Evolutionary conservation across 2,113 vertebrate genomes (phyloP).

Genomic region (Sphyrna mokarran): DNA sequence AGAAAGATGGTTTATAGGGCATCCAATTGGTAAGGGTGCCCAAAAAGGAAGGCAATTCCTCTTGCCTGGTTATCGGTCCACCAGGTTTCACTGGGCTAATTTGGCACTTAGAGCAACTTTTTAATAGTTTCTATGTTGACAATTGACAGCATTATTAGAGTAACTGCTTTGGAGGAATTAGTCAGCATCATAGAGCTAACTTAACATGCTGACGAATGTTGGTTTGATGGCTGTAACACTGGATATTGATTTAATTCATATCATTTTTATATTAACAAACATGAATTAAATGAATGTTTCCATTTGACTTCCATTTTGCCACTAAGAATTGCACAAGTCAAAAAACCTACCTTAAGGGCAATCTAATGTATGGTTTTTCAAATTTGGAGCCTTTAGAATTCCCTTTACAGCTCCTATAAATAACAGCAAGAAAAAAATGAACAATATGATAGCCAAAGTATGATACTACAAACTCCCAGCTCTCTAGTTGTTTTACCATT

Average conservation of each 20-base stretch:
- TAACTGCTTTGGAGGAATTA: neutral
- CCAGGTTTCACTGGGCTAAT: no score
- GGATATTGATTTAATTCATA: neutral
- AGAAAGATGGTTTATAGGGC: no score
- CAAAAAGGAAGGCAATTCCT: no score
- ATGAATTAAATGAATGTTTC: neutral
- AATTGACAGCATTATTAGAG: neutral
- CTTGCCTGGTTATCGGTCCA: no score
- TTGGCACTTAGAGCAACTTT: neutral
- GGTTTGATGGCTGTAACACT: neutral
- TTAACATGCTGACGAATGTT: neutral
- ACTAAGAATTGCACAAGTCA: neutral
- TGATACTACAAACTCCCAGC: neutral
- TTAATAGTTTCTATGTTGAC: neutral
- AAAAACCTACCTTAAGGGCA: neutral
- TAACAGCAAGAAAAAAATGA: neutral
- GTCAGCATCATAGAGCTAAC: neutral
- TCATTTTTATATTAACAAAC: constrained; percentile 9
- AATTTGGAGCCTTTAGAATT: neutral
- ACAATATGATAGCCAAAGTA: neutral
- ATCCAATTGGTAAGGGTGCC: no score
- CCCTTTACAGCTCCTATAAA: neutral
- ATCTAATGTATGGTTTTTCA: neutral
- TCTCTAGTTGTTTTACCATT: neutral
- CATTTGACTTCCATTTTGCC: neutral